These are phyloP conservation scores for Peromyscus maniculatus DNA, from an alignment of 2,113 vertebrate species.

Conservation along the genomic window DNA sequence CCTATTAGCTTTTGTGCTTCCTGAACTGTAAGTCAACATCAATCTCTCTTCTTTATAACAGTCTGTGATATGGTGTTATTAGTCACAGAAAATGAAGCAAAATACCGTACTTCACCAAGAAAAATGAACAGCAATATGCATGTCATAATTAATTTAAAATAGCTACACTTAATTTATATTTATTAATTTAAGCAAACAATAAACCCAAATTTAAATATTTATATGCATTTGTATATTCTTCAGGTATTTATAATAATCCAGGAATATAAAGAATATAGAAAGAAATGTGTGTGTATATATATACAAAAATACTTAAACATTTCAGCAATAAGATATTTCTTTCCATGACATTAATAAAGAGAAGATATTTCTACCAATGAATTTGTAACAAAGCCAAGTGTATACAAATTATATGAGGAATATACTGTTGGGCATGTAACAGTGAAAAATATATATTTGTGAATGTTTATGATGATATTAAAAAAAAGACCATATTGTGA, in stretches of 20 bases:
- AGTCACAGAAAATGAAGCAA: not conserved
- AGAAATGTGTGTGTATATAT: not conserved
- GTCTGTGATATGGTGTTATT: not conserved
- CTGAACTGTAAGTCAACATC: not conserved
- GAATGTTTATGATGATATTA: not conserved
- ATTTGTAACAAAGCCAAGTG: not conserved
- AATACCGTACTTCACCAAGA: not conserved
- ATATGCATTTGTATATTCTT: not conserved
- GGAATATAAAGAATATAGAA: not conserved
- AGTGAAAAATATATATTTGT: not conserved
- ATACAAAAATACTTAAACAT: not conserved
- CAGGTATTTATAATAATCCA: conserved; percentile 5
- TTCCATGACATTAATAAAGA: not conserved
- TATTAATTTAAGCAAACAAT: conserved; percentile 38
- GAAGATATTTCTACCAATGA: conserved; percentile 5
- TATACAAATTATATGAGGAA: not conserved
- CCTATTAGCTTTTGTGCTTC: not conserved
- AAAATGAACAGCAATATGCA: not conserved
- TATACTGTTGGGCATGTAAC: not conserved
- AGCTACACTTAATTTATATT: not conserved
- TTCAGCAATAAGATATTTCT: not conserved
- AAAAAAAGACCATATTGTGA: not conserved
- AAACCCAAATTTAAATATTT: not conserved
- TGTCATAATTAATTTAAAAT: not conserved
- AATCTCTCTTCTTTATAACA: not conserved